phyloP scores from a whole-genome alignment of 2,797 vertebrate genomes.

The Trichosurus vulpecula region DNA sequence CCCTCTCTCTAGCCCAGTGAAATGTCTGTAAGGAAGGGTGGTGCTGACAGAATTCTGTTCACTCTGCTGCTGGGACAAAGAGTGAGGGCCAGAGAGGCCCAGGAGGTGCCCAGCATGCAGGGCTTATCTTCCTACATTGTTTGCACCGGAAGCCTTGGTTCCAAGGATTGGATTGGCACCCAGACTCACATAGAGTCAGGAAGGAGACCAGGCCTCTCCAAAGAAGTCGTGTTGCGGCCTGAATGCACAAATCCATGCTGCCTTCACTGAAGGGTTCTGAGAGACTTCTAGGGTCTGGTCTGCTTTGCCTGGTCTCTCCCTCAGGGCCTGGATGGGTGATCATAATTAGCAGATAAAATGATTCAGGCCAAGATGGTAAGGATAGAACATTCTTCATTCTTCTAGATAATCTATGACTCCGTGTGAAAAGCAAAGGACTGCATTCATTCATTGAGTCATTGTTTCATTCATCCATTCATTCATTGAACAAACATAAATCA shows the following conservation, averaged over 20 bases:
- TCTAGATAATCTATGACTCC: background rate
- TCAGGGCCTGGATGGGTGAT: background rate
- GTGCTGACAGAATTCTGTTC: background rate
- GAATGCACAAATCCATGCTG: background rate
- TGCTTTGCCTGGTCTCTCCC: background rate
- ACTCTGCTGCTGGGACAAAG: background rate
- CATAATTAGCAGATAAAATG: background rate
- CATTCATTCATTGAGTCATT: background rate
- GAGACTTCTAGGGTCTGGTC: background rate
- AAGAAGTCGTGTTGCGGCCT: background rate
- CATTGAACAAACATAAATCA: background rate
- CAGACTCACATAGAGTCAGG: background rate
- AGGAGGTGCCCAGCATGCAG: background rate
- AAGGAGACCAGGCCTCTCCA: background rate
- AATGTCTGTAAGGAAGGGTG: background rate
- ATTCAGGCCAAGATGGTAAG: background rate
- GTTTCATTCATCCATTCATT: background rate
- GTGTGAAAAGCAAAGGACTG: background rate
- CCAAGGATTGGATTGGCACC: background rate
- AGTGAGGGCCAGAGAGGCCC: background rate
- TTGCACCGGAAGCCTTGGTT: background rate
- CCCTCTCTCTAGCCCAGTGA: background rate
- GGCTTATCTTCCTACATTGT: background rate
- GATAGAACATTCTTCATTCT: background rate
- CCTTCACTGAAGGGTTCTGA: background rate